Conservation (phyloP, 2,797 vertebrate genomes). For the Eulemur coronatus region DNA sequence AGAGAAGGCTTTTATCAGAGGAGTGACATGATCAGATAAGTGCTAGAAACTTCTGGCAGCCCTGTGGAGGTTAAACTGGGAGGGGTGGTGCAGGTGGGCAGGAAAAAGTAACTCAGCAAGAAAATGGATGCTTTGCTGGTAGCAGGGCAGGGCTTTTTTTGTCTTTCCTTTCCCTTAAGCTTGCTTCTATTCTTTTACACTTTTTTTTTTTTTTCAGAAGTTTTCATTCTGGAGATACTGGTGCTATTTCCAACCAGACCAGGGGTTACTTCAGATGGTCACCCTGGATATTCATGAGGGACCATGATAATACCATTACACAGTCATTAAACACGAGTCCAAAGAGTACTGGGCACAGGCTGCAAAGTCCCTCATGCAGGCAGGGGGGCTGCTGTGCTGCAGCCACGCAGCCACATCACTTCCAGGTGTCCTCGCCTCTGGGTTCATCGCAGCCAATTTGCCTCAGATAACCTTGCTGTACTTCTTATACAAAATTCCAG, state of each 20-base stretch:
- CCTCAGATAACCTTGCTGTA: background rate
- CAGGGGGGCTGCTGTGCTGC: background rate
- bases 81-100: too few relatives aligned
- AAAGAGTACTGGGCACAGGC: background rate
- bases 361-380: accelerated
- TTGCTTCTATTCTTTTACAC: background rate
- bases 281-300: background rate
- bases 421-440: background rate
- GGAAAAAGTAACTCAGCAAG: background rate
- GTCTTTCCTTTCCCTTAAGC: background rate
- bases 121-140: background rate
- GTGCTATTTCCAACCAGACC: background rate
- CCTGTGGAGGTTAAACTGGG: background rate
- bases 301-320: background rate
- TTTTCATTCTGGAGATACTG: background rate
- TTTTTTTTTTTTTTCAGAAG: background rate
- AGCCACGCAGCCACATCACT: accelerated
- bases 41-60: background rate
- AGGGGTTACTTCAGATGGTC: background rate
- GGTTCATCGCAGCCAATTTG: background rate
- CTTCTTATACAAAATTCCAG: background rate
- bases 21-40: background rate
- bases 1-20: background rate
- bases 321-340: background rate
- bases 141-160: background rate